Conservation (phyloP, 2,888 invertebrate genomes). For the Apamea monoglypha region DNA sequence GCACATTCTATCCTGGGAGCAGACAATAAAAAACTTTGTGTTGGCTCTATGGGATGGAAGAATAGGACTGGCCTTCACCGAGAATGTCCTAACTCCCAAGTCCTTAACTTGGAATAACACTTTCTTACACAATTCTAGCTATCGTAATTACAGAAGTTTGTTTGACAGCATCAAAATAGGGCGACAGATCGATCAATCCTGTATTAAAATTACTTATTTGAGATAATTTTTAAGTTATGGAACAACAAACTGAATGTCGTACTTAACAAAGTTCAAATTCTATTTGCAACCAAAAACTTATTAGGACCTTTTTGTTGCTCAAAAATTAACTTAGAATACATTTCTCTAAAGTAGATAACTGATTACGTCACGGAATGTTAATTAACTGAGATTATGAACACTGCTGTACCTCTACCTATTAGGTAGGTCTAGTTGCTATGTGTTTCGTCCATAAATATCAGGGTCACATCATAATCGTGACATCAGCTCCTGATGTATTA, state of each 20-base stretch:
- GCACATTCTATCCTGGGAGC: constrained; percentile 59
- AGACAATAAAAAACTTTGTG: constrained; percentile 53
- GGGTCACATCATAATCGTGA: neutral
- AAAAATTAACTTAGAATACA: too few relatives aligned
- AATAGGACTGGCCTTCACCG: constrained; percentile 21
- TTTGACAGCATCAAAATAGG: neutral
- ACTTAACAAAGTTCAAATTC: neutral
- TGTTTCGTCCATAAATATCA: too few relatives aligned
- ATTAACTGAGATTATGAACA: too few relatives aligned
- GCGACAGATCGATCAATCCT: neutral
- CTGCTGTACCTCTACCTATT: too few relatives aligned
- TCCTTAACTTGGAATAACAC: neutral
- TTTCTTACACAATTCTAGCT: neutral
- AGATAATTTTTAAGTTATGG: too few relatives aligned
- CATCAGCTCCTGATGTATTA: too few relatives aligned
- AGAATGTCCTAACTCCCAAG: neutral
- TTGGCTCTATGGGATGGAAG: neutral
- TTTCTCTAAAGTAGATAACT: too few relatives aligned
- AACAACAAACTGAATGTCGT: neutral
- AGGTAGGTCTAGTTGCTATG: too few relatives aligned
- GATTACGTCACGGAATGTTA: too few relatives aligned
- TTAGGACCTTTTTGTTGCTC: neutral
- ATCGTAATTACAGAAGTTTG: neutral
- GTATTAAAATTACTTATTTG: too few relatives aligned
- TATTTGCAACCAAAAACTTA: neutral